Evolutionary conservation across 53 echinoderm and acorn worm species (phyloP), one percentile per base, ranked within the genome.

Genomic region (Holothuria leucospilota): DNA sequence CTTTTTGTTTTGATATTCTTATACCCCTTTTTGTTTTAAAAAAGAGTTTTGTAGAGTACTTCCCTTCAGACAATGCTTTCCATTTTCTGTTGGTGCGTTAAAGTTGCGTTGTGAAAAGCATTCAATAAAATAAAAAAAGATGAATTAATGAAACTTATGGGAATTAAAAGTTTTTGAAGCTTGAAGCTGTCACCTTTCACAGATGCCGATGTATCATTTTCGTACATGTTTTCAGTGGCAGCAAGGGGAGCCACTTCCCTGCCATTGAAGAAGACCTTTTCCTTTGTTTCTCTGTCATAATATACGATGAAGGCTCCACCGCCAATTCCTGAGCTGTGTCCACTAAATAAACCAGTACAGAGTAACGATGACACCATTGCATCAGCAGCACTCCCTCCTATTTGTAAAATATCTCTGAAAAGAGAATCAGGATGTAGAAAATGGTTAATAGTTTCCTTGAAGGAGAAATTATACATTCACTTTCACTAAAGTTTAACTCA

Each of bases 291-390:
- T 15, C 62, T 58, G 38, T 96, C 70, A 40, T 93, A 91, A 83
- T 86, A 86, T 29, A 93, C 28, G 15, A 89, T 87, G 73, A 96
- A 96, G 63, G 69, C 82, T 1, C 96, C 96, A 8, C 96, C 96
- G 2, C 94, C 96, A 13, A 96, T 89, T 9, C 94, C 96, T 2
- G 89, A 49, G 65, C 94, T 96, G 64, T 96, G 94, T 29, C 74
- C 67, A 71, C 90, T 94, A 25, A 87, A 69, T 20, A 96, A 53
- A 46, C 96, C 94, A 23, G 89, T 88, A 39, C 96, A 96, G 51
- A 96, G 82, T 80, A 96, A 66, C 13, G 87, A 84, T 0, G 94
- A 91, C 23, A 96, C 89, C 63, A 89, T 92, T 4, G 94, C 93
- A 53, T 96, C 96, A 1, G 87, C 92, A 42, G 96, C 96, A 6